Evolutionary conservation across 2,888 invertebrate genomes (phyloP).

Genomic region (Priocnemis perturbator): DNA sequence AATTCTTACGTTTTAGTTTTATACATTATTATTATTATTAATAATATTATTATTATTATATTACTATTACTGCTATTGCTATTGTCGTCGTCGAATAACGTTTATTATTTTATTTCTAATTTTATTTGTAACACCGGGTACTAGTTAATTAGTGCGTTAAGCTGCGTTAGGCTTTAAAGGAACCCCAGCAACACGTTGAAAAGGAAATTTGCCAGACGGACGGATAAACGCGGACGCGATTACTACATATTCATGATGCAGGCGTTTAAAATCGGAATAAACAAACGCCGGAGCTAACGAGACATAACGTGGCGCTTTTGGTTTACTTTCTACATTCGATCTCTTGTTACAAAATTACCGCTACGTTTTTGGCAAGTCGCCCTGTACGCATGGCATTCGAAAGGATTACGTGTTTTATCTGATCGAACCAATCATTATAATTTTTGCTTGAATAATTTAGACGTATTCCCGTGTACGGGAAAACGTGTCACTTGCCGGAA

Average conservation of each 20-base stretch:
- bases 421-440: too few species aligned
- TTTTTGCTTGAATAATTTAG: too few species aligned
- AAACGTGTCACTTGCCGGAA: too few species aligned
- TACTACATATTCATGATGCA: constrained; percentile 62
- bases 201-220: constrained; percentile 27
- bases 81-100: constrained; percentile 61
- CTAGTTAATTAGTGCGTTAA: constrained; percentile 63
- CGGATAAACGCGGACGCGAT: constrained; percentile 42
- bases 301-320: too few species aligned
- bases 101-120: constrained; percentile 67
- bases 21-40: constrained; percentile 43
- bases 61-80: constrained; percentile 44
- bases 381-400: too few species aligned
- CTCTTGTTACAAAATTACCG: too few species aligned
- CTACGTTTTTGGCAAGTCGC: too few species aligned
- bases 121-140: constrained; percentile 70
- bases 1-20: constrained; percentile 63
- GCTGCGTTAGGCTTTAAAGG: constrained; percentile 60
- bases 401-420: too few species aligned
- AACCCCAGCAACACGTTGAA: constrained; percentile 43
- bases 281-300: background rate
- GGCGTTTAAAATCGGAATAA: constrained; percentile 54
- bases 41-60: constrained; percentile 30
- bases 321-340: too few species aligned
- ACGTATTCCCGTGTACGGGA: too few species aligned